These are phyloP conservation scores for Poeciliopsis prolifica DNA, from an alignment of 2,113 vertebrate genomes.

Conservation along the genomic window DNA sequence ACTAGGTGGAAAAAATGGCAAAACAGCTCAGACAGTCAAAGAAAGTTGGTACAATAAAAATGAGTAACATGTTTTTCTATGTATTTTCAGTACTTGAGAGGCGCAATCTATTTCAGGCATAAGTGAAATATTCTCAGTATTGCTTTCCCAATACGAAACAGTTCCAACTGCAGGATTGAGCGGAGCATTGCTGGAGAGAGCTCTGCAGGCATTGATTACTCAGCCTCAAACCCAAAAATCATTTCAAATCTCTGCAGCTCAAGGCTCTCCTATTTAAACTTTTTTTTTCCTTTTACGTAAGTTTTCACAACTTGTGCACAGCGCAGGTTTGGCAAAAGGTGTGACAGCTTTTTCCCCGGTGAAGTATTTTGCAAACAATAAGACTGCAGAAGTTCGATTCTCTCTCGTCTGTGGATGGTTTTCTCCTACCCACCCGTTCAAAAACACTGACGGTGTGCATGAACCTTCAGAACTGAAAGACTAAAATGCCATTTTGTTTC, in stretches of 20 bases:
- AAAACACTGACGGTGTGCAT: not conserved
- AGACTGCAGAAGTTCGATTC: not conserved
- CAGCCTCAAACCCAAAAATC: not conserved
- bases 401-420: not conserved
- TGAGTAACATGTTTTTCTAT: constrained; percentile 12
- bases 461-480: not conserved
- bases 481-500: not conserved
- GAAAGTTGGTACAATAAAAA: constrained; percentile 1
- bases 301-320: not conserved
- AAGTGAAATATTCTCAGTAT: constrained; percentile 17
- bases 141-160: constrained; percentile 43
- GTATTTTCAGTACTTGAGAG: constrained; percentile 24
- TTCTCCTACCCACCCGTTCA: not conserved
- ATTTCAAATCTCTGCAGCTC: not conserved
- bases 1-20: constrained; percentile 29
- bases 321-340: not conserved
- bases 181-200: constrained; percentile 17
- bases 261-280: not conserved
- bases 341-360: not conserved
- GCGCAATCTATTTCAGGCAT: constrained; percentile 26
- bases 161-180: constrained; percentile 37
- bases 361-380: not conserved
- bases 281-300: not conserved
- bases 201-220: constrained; percentile 23
- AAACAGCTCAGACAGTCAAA: not conserved